These are phyloP conservation scores for Monopterus albus DNA, from an alignment of 2,113 vertebrate species.

Conservation along the genomic window DNA sequence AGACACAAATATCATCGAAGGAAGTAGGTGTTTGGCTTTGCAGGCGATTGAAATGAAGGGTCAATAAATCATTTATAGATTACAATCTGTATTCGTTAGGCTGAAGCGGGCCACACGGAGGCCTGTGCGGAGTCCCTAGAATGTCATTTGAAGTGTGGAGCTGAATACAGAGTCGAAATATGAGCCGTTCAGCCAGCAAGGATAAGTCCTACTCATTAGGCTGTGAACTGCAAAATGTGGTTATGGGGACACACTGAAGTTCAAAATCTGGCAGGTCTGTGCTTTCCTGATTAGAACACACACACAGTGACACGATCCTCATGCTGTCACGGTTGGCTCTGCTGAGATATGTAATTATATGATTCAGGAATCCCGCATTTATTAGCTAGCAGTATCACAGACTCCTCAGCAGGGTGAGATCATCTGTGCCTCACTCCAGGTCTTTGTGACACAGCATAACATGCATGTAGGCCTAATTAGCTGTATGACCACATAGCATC, in stretches of 20 bases:
- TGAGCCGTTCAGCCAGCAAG: constrained; percentile 32
- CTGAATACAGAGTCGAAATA: constrained; percentile 49
- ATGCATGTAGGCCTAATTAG: no score
- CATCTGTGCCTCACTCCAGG: constrained; percentile 2
- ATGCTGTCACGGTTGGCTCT: constrained; percentile 29
- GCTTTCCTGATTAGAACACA: neutral
- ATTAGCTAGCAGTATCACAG: neutral
- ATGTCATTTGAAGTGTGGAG: constrained; percentile 71
- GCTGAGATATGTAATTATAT: constrained; percentile 27
- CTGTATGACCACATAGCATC: no score
- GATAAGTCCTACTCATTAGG: constrained; percentile 44
- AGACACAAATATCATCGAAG: neutral
- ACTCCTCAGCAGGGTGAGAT: constrained; percentile 15
- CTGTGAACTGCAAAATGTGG: neutral
- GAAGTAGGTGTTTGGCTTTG: neutral
- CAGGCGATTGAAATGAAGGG: constrained; percentile 14
- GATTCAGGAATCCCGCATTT: constrained; percentile 32
- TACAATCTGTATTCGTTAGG: constrained; percentile 42
- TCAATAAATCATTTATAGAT: constrained; percentile 56
- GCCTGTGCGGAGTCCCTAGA: constrained; percentile 69
- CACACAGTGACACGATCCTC: neutral
- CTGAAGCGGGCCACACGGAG: constrained; percentile 58
- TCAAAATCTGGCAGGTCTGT: constrained; percentile 8
- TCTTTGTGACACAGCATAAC: neutral
- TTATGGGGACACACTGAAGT: constrained; percentile 28